Evolutionary conservation across 2,113 vertebrate genomes (phyloP), one percentile per base, ranked within the genome.

Genomic region (Actenoides lindsayi): DNA sequence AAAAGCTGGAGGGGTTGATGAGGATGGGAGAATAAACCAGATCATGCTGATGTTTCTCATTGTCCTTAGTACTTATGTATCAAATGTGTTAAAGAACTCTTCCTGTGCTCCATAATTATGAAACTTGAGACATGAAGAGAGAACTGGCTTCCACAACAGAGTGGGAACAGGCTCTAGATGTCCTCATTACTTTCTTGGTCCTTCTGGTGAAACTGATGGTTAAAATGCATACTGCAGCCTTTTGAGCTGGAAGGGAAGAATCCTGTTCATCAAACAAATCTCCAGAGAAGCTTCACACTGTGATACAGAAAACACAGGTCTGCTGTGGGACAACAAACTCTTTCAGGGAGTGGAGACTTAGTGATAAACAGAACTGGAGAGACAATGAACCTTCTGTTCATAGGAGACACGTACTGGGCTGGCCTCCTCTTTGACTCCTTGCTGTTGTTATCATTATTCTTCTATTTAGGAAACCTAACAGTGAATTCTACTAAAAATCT

Each of bases 271-370:
- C 79, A 90, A 64, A 67, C 41, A 91, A 83, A 88, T 59, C 76
- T 92, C 70, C 88, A 65, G 33, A 87, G 71, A 93, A 94, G 83
- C 73, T 83, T 77, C 90, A 60, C 39, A 87, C 82, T 92, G 79
- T 67, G 71, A 83, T 63, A 83, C 18, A 59, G 42, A 79, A 91
- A 65, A 25, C n/a, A 33, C n/a, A 90, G 68, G 51, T 88, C 79
- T 92, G 50, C 64, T 77, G 71, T 83, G 56, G 59, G 88, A 94
- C 68, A 92, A 92, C 87, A 87, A 75, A 73, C n/a, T 90, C 71
- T 64, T 83, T 90, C 71, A 94, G 56, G 67, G 60, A 76, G 73
- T 19, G 17, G 11, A 39, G 14, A 80, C 85, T 65, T 35, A 17
- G 54, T 35, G 54, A 88, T 57, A 57, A 93, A 70, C 0, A 19